phyloP scores from a whole-genome alignment of 2,888 invertebrate genomes.

The Dasypolia templi region DNA sequence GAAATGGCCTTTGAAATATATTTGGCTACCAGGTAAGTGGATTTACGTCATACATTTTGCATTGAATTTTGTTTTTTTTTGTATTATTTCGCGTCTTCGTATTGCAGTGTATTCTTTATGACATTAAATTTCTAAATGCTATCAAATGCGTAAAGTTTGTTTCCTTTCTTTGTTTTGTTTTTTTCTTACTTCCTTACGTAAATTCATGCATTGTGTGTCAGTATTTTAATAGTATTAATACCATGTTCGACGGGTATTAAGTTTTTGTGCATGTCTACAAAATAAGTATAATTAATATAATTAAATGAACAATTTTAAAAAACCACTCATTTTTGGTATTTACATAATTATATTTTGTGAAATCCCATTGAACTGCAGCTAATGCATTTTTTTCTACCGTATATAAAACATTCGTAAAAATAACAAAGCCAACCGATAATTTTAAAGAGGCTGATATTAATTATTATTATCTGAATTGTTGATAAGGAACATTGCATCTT shows the following conservation, averaged over 20 bases:
- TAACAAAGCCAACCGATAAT: neutral
- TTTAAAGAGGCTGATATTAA: neutral
- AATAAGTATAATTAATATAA: neutral
- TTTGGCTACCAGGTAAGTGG: conserved; percentile 56
- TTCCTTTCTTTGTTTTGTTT: conserved; percentile 36
- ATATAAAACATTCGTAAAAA: neutral
- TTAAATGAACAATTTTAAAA: neutral
- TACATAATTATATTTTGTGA: neutral
- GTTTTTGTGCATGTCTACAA: neutral
- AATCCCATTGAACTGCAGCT: neutral
- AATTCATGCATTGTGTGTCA: conserved; percentile 5
- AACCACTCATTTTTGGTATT: neutral
- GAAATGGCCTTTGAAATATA: conserved; percentile 38
- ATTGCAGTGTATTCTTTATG: neutral
- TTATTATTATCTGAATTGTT: neutral
- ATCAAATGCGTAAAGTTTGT: conserved; percentile 4
- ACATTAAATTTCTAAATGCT: conserved; percentile 9
- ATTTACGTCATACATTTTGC: conserved; percentile 43
- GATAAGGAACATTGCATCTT: neutral
- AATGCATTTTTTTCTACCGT: neutral
- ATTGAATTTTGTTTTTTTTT: conserved; percentile 19
- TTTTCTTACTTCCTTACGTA: conserved; percentile 44
- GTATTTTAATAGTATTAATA: neutral
- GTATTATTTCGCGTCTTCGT: neutral
- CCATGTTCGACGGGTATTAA: neutral